Conservation (phyloP, 2,797 vertebrate genomes). For the Mycteria americana region DNA sequence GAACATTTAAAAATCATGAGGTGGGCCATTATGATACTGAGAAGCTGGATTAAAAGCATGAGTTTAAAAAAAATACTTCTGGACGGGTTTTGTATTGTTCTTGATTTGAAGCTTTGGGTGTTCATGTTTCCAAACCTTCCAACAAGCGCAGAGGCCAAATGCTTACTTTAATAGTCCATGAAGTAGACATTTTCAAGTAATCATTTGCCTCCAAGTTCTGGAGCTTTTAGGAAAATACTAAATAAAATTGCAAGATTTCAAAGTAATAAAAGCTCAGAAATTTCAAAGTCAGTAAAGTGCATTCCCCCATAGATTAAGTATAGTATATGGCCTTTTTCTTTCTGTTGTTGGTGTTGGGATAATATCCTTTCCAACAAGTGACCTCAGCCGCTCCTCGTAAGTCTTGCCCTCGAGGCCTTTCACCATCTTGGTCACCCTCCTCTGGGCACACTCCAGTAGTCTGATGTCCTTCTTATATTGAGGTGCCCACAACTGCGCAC, state of each 20-base stretch:
- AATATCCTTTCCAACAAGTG: background rate
- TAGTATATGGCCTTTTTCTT: background rate
- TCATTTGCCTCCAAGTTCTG: background rate
- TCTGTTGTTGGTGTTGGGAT: background rate
- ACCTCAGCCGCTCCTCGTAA: accelerated
- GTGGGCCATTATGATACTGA: background rate
- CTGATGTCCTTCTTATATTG: background rate
- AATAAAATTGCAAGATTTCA: background rate
- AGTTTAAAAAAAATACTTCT: background rate
- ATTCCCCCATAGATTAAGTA: accelerated
- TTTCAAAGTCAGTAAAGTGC: background rate
- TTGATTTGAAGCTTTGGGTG: background rate
- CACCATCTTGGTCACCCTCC: accelerated
- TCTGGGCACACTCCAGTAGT: background rate
- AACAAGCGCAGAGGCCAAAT: background rate
- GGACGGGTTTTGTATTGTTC: background rate
- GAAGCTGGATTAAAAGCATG: background rate
- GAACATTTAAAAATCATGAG: background rate
- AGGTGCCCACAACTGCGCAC: background rate
- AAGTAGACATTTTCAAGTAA: background rate
- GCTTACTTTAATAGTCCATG: background rate
- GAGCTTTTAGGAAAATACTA: background rate
- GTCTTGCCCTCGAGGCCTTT: background rate
- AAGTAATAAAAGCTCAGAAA: background rate
- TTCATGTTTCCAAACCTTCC: background rate